Evolutionary conservation across 2,888 invertebrate species (phyloP).

Genomic region (Eilema griseolum): DNA sequence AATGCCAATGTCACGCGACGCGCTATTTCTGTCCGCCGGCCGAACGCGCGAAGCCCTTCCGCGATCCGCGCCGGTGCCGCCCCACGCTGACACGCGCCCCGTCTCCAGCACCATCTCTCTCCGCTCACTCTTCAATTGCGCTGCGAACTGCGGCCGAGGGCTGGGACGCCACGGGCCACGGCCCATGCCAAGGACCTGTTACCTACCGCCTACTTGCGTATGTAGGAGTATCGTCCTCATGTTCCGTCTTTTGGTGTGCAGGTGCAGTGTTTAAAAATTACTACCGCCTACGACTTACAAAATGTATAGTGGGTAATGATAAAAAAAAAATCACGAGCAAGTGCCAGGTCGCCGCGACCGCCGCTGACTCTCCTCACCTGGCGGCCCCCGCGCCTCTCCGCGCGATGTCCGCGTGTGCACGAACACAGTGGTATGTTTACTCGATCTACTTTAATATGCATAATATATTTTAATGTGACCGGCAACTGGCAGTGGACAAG

Average conservation of each 20-base stretch:
- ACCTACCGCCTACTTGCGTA: no score
- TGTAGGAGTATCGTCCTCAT: neutral
- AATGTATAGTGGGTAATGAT: neutral
- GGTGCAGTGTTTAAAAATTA: neutral
- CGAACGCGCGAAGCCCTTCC: neutral
- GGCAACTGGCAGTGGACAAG: no score
- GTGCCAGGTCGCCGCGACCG: conserved; percentile 11
- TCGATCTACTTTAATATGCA: no score
- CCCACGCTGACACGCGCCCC: no score
- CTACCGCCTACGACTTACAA: neutral
- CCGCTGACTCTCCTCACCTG: neutral
- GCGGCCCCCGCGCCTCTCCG: neutral
- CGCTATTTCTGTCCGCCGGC: conserved; percentile 16
- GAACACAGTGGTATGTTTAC: neutral
- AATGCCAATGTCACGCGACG: conserved; percentile 66
- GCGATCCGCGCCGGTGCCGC: neutral
- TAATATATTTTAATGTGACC: no score
- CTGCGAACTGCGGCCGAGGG: neutral
- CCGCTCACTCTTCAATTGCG: no score
- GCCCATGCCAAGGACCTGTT: neutral
- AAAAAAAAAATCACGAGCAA: conserved; percentile 6
- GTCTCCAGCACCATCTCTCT: no score
- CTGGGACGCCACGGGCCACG: neutral
- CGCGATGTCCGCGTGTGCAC: neutral
- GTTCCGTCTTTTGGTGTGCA: neutral